Evolutionary conservation across 1,140 invertebrate species (phyloP).

Genomic region (Drosophila repletoides): DNA sequence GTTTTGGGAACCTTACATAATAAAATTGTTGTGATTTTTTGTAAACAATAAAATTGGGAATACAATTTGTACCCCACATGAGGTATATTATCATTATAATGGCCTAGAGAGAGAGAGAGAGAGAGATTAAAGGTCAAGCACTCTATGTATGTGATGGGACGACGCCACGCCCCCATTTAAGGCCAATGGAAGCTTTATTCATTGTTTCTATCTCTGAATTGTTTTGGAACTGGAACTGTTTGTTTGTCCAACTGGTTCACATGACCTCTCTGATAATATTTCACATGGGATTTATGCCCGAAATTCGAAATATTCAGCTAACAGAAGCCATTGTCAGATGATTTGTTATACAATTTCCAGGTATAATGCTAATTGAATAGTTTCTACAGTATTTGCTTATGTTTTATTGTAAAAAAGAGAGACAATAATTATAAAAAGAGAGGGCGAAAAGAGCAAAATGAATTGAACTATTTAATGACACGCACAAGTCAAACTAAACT

Average conservation of each 20-base stretch:
- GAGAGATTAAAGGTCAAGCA: background rate
- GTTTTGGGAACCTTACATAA: no score
- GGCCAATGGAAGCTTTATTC: background rate
- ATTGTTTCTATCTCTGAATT: background rate
- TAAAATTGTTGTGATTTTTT: no score
- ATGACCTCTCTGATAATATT: conserved; percentile 43
- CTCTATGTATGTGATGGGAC: no score
- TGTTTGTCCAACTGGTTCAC: conserved; percentile 54
- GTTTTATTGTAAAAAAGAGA: conserved; percentile 51
- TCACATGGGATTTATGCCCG: conserved; percentile 15
- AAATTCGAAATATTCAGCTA: background rate
- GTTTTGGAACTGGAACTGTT: background rate
- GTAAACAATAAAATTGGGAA: background rate
- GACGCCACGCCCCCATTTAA: background rate
- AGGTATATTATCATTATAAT: background rate
- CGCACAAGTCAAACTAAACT: no score
- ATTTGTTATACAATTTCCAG: background rate
- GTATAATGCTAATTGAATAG: conserved; percentile 64
- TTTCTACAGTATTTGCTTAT: conserved; percentile 42
- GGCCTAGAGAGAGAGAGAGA: background rate
- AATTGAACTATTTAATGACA: conserved; percentile 68
- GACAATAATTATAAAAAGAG: conserved; percentile 29
- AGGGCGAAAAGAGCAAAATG: conserved; percentile 7
- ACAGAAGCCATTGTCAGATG: conserved; percentile 14
- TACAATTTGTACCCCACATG: background rate